Percentiles rank a stretch among this genome's conserved stretches.
phyloP scores from a whole-genome alignment of 2,888 invertebrate genomes.

The Augochlorella aurata region DNA sequence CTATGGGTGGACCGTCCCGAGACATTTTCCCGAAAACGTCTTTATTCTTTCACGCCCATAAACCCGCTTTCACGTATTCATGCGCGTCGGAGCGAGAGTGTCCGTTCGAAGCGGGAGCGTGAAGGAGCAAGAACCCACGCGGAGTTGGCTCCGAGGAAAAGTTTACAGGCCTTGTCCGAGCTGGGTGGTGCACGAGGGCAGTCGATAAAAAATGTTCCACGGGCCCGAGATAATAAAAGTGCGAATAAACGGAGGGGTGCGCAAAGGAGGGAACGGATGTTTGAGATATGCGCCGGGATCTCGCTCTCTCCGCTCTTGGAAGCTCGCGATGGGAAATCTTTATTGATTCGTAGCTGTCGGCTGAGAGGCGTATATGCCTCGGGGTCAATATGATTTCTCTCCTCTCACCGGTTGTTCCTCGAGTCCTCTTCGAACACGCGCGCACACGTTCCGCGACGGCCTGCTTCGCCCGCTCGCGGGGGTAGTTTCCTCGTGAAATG shows the following conservation, averaged over 20 bases:
- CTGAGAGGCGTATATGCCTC: constrained; percentile 71
- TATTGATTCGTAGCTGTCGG: constrained; percentile 79
- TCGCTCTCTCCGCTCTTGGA: constrained; percentile 52
- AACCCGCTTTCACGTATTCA: constrained; percentile 64
- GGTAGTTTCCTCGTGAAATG: constrained; percentile 39
- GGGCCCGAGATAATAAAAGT: constrained; percentile 78
- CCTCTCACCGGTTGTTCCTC: constrained; percentile 44
- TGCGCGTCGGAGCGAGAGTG: constrained; percentile 39
- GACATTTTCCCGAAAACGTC: constrained; percentile 16
- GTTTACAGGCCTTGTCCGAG: constrained; percentile 76
- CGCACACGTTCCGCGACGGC: constrained; percentile 3
- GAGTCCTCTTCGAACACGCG: constrained; percentile 20
- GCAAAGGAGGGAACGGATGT: constrained; percentile 68
- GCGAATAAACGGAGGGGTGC: constrained; percentile 72
- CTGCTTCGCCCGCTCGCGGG: constrained; percentile 3
- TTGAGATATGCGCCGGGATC: constrained; percentile 76
- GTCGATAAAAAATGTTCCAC: constrained; percentile 79
- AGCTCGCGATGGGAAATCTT: constrained; percentile 78
- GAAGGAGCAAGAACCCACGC: constrained; percentile 34
- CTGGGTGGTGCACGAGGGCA: constrained; percentile 61
- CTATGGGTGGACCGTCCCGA: not conserved
- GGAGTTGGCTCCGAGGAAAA: constrained; percentile 61
- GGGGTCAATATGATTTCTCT: constrained; percentile 77
- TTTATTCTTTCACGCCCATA: constrained; percentile 45
- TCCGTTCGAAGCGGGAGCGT: constrained; percentile 18